Base-by-base conservation (phyloP, 2,113 vertebrate genomes). In the Leptobrachium ailaonicum region DNA sequence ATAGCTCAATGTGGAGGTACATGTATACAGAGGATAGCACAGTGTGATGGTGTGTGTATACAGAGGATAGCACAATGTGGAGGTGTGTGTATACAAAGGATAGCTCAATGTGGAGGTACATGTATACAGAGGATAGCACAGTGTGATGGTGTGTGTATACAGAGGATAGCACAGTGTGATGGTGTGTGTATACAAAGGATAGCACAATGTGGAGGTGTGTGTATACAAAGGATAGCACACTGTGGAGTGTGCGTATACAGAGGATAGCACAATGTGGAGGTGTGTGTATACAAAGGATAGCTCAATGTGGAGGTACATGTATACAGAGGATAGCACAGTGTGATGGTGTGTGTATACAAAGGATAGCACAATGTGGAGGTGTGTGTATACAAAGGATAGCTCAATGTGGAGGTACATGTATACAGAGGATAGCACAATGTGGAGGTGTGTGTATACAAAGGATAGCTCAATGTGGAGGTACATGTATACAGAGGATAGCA, bases 321-420 rank as follows among this genome's bases (percentile, higher is more conserved):
- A 58, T 47, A 73, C 53, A 73, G 44, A 58, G 43, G 72, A 74
- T 56, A 62, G 67, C 53, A 14, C 42, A 14, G 4, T n/a, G 4
- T 60, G 66, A 60, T 41, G 66, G n/a, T 50, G 53, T 56, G 53
- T 68, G 54, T 77, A 50, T 42, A 47, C 41, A 56, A 9, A 60
- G 50, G 66, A 77, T 14, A 60, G 5, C n/a, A 60, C 14, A 40
- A 54, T 10, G 14, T 5, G 76, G 41, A 32, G 20, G 20, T 32
- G 20, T 32, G 41, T 42, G 20, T 6, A 50, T n/a, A n/a, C n/a
- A n/a, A n/a, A n/a, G n/a, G n/a, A n/a, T n/a, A n/a, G n/a, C n/a
- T n/a, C n/a, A n/a, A n/a, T n/a, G n/a, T n/a, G n/a, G n/a, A n/a
- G n/a, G n/a, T n/a, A n/a, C n/a, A n/a, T 62, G 14, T 73, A 62